These are phyloP conservation scores for Sericinus montela DNA, from an alignment of 2,888 invertebrate genomes.

Conservation along the genomic window DNA sequence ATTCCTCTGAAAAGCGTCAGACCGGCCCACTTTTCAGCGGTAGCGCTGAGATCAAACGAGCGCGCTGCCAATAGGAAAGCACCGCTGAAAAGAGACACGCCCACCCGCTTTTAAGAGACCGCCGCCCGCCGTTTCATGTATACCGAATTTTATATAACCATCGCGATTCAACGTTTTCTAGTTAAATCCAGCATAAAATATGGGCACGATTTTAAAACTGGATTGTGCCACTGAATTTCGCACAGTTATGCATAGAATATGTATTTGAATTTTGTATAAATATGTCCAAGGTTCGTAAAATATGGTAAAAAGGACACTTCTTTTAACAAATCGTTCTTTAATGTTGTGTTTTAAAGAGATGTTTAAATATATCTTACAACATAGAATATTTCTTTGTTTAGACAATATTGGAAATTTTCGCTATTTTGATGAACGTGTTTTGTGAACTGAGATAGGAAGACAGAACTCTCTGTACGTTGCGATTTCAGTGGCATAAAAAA, in stretches of 20 bases:
- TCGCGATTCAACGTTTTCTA: conserved; percentile 24
- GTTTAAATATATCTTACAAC: too few species aligned
- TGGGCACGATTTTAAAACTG: background rate
- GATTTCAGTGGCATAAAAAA: too few species aligned
- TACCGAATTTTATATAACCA: conserved; percentile 7
- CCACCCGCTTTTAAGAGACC: conserved; percentile 70
- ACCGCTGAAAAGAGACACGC: conserved; percentile 71
- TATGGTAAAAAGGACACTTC: too few species aligned
- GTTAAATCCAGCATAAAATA: conserved; percentile 9
- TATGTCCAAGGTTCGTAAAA: too few species aligned
- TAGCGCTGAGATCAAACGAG: conserved; percentile 45
- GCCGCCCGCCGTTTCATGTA: conserved; percentile 39
- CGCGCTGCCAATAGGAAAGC: conserved; percentile 49
- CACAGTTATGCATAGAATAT: background rate
- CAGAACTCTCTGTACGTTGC: too few species aligned
- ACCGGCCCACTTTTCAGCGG: conserved; percentile 57
- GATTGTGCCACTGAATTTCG: background rate
- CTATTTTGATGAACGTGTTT: too few species aligned
- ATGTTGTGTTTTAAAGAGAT: too few species aligned
- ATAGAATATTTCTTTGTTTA: too few species aligned
- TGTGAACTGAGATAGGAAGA: too few species aligned
- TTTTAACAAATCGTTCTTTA: too few species aligned
- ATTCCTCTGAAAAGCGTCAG: conserved; percentile 59
- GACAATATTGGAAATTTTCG: too few species aligned
- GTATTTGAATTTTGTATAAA: too few species aligned